Base-by-base conservation (phyloP, 64 coral and sea anemone species). In the Montipora foliosa region DNA sequence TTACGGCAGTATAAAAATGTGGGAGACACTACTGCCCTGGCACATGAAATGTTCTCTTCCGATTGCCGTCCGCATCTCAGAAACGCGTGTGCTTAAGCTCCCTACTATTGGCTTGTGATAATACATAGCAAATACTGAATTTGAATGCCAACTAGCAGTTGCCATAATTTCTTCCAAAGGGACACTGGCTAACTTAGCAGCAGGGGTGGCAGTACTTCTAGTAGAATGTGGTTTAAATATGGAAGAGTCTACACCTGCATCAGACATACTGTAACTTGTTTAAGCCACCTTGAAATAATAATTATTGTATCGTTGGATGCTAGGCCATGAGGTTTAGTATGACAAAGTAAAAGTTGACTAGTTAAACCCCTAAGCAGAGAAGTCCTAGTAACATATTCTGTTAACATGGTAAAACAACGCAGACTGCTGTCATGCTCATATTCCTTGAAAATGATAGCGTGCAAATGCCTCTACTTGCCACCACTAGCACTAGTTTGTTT, bases 111-210 rank as follows among this genome's bases (percentile, higher is more conserved):
- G 92, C 72, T 74, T 93, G 47, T 93, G 47, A 88, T 80, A 93
- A 59, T 80, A 93, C 55, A 51, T 79, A 67, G 72, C 92, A 49
- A 93, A 93, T 6, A 93, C 92, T 14, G 74, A 88, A 74, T 58
- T 60, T 87, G 92, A 87, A 88, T 84, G 61, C 92, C 83, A 93
- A 44, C 91, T 82, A 78, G 91, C 91, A n/a, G 75, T 80, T 47
- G 51, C 37, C 58, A 93, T 50, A 49, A 93, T 93, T 61, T 93
- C 92, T 37, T 87, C 83, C 19, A 93, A 20, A 17, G 66, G 92
- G 68, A 94, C 84, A 81, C 76, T 57, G 47, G 92, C 84, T 19
- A 49, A 74, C 76, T 74, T 94, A 12, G 92, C 85, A 59, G 85
- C 84, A 73, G 84, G 72, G 14, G 92, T 89, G 22, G 77, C 82